Base-by-base conservation (phyloP, 2,113 vertebrate genomes). In the Chaetorhynchus papuensis region DNA sequence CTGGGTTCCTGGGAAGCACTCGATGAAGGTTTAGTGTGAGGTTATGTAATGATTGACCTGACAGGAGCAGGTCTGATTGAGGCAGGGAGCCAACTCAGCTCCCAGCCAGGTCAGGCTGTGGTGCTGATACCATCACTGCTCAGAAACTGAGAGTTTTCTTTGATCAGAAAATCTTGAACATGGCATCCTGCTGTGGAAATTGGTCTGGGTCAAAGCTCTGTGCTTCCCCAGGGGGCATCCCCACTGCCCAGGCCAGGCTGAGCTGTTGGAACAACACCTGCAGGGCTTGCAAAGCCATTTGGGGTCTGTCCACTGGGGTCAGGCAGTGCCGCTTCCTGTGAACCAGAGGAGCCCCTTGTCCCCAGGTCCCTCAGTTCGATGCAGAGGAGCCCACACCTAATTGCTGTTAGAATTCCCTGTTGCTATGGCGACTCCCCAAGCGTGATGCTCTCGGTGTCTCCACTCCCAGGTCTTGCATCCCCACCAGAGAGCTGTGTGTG, bases 81-180 rank as follows among this genome's bases (percentile, higher is more conserved):
- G 70, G 69, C 50, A 23, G 0, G 1, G 42, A 49, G 26, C 28
- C 70, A 52, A 68, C 59, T 89, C 44, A 68, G 84, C 87, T 44
- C 11, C 24, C 54, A 37, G 68, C 26, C 0, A 0, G 64, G 47
- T 52, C 87, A 52, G 2, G 20, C 57, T 37, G 19, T 18, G 2
- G 1, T 14, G 81, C 56, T 33, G 66, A 5, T 47, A 22, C 7
- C 6, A 3, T 11, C 71, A 53, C 61, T 60, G 21, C 6, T 87
- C 5, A 41, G 72, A 47, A 75, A 56, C 2, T 0, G 20, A 16
- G 33, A 7, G 19, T 68, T 56, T 8, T 10, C 60, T 75, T 44
- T 10, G 4, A 35, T 54, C 2, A 1, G 60, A 12, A 44, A 37
- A 7, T 15, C 41, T 30, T 63, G 0, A 3, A 2, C 13, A 8